phyloP scores from a whole-genome alignment of 2,797 vertebrate species.

The Spheniscus humboldti region DNA sequence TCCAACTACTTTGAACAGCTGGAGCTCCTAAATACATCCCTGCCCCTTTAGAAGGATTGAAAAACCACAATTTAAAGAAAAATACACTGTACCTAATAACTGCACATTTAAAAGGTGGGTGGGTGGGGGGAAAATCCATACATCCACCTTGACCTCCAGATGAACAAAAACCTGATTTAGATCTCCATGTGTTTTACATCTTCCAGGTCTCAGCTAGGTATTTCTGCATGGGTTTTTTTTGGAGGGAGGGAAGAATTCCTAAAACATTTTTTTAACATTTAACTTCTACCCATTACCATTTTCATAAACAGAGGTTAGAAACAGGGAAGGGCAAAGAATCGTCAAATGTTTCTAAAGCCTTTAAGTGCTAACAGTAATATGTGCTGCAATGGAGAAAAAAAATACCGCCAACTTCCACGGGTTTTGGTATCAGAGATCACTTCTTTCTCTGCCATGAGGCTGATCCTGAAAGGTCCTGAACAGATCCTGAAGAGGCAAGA shows the following conservation, averaged over 20 bases:
- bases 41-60: background rate
- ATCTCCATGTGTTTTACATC: background rate
- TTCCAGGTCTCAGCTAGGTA: background rate
- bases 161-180: constrained; percentile 21
- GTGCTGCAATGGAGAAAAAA: background rate
- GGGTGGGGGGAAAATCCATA: background rate
- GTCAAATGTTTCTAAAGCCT: background rate
- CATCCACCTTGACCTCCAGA: background rate
- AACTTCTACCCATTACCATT: constrained; percentile 1
- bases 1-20: constrained; percentile 23
- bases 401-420: background rate
- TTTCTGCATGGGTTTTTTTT: background rate
- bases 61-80: constrained; percentile 29
- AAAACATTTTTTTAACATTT: constrained; percentile 5
- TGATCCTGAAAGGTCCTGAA: background rate
- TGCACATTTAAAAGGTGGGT: background rate
- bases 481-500: background rate
- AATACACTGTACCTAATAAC: background rate
- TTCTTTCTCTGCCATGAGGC: background rate
- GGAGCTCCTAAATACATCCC: background rate
- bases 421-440: background rate
- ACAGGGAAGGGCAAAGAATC: background rate
- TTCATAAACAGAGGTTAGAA: constrained; percentile 5
- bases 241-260: background rate
- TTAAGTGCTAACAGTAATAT: background rate